Base-by-base conservation (phyloP, 2,797 vertebrate genomes). In the Carcharodon carcharias region DNA sequence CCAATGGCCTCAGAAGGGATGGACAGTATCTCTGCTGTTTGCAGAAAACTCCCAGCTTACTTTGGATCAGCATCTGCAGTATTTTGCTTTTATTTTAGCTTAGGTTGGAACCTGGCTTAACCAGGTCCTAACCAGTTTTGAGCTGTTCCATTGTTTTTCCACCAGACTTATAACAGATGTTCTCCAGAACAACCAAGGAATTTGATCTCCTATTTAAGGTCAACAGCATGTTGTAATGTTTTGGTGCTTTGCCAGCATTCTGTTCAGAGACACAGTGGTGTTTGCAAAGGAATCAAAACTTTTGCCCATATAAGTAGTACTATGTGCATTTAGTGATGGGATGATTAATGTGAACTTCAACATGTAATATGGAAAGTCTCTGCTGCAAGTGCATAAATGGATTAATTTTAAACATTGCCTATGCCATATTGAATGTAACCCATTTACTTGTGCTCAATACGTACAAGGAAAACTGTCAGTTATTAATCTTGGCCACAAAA, bases 241-340 rank as follows among this genome's bases (percentile, higher is more conserved):
- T 93, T 93, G 61, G 18, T 40, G 6, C 61, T 93, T 35, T 95
- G 67, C 94, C 31, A 95, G 14, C 67, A 54, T 69, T 95, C 0
- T 95, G 45, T 28, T 73, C 73, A 50, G 45, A 61, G 54, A 95
- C 65, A 14, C 11, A 16, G 65, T 56, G 67, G 31, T 95, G 67
- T 69, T 69, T 73, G 92, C 18, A 45, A 56, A 50, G 26, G 45
- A 95, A 31, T 7, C 45, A 73, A 50, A 56, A 54, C 0, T 31
- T 73, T 71, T 95, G 65, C 50, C 94, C 69, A 35, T 95, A 73
- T 73, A 95, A 95, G 65, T 73, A 73, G 21, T 95, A 69, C 35
- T 89, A 31, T 12, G 31, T 56, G 50, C 12, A 3, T 28, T 23
- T 31, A 40, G 23, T 50, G 26, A 54, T 73, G 65, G 28, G 26